phyloP scores from a whole-genome alignment of 2,113 vertebrate species.

The Chunga burmeisteri region DNA sequence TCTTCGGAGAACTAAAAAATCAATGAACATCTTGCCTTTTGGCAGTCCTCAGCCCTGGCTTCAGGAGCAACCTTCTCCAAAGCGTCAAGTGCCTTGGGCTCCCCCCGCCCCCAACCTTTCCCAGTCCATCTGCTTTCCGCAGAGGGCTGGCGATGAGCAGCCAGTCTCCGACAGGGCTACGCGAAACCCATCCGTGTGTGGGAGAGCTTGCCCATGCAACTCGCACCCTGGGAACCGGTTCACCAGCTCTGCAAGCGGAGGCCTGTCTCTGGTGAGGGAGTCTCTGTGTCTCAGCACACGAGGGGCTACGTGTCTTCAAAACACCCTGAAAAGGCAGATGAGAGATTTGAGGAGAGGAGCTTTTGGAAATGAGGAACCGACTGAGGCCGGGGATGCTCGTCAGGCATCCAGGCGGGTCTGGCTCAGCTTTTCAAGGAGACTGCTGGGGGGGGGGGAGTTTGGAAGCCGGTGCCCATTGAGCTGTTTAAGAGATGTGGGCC shows the following conservation, averaged over 20 bases:
- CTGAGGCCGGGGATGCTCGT: not conserved
- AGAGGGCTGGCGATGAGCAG: not conserved
- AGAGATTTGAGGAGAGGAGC: not conserved
- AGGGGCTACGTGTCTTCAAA: not conserved
- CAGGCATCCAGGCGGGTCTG: not conserved
- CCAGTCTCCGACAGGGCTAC: not conserved
- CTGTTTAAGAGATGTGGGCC: not conserved
- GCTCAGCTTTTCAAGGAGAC: not conserved
- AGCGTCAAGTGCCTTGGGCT: not conserved
- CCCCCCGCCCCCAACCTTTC: not conserved
- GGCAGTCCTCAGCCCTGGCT: not conserved
- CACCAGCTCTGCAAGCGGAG: slow-evolving; percentile 41
- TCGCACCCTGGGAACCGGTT: slow-evolving; percentile 5
- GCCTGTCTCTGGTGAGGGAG: not conserved
- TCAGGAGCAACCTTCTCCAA: not conserved
- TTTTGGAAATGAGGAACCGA: not conserved
- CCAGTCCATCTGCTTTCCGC: not conserved
- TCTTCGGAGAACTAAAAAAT: not conserved
- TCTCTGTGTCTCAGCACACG: not conserved
- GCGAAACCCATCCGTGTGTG: not conserved
- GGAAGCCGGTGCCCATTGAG: not conserved
- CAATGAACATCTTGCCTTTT: not conserved
- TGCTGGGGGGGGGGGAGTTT: not conserved
- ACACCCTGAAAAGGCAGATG: rapidly evolving
- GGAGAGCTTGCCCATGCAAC: slow-evolving; percentile 42